phyloP scores from a whole-genome alignment of 2,888 invertebrate genomes.

The Melipona beecheii region DNA sequence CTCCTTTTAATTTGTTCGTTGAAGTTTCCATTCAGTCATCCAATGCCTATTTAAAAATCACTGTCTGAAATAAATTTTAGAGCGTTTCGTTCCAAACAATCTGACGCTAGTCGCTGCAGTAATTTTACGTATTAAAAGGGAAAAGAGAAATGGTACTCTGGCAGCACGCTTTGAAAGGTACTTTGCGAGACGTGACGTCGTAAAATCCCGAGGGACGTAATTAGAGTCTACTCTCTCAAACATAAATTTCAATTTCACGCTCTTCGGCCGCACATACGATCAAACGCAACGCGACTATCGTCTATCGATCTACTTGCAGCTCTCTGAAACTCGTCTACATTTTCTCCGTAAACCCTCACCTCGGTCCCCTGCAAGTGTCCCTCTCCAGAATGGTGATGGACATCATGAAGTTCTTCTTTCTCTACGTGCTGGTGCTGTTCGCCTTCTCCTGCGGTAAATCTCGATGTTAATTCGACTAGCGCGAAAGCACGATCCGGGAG shows the following conservation, averaged over 20 bases:
- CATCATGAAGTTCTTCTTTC: conserved; percentile 97
- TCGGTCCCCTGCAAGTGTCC: conserved; percentile 98
- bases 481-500: neutral
- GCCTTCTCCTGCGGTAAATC: conserved; percentile 97
- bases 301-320: conserved; percentile 86
- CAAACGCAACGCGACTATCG: conserved; percentile 6
- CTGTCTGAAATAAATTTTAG: no score
- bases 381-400: conserved; percentile 97
- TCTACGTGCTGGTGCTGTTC: conserved; percentile 96
- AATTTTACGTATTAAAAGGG: no score
- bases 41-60: no score
- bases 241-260: conserved; percentile 33
- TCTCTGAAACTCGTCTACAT: conserved; percentile 98
- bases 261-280: conserved; percentile 4
- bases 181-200: neutral
- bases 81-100: no score
- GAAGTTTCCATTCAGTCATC: neutral
- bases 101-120: no score
- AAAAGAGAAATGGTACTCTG: neutral
- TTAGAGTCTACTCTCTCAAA: conserved; percentile 14
- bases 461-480: neutral
- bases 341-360: conserved; percentile 98
- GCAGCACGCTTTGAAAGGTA: neutral
- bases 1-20: neutral
- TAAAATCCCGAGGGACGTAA: conserved; percentile 19